Evolutionary conservation across 2,888 invertebrate species (phyloP), one percentile per base, ranked within the genome.

Genomic region (Melanchra persicariae): DNA sequence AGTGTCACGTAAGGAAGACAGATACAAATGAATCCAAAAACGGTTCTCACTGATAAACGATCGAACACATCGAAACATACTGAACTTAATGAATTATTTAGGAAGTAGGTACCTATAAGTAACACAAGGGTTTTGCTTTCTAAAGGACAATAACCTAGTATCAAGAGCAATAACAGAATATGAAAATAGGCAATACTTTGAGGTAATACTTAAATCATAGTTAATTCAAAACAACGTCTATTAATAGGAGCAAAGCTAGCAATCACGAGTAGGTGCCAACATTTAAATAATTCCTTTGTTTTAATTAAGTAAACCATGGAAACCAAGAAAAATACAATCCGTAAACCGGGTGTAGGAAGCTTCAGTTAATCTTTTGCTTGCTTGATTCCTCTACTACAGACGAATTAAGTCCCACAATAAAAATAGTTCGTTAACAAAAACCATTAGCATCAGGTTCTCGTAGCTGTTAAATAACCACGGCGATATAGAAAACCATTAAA

Each of bases 1-100:
- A 75, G 65, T 78, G 83, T 82, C 81, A 79, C 77, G 65, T 65
- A 74, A 73, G 70, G 69, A 34, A 62, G 87, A 87, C 88, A 79
- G 87, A 80, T 86, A 87, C 77, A 87, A 87, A 87, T 87, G 82
- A 82, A 77, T 85, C 81, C 68, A 75, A 81, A 84, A 81, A 74
- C 80, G 78, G 67, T 81, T 75, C 67, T 63, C 64, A 68, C 68
- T 84, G 86, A 82, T 85, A 84, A 87, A 84, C 79, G 84, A 87
- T 80, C 79, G 76, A 70, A 74, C 59, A 60, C 63, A 59, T 61
- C 70, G 60, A 47, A 58, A 69, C 69, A 71, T 71, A 63, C 54
- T 61, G 65, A 63, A 63, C 45, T 40, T 66, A 69, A 82, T 79
- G 71, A 77, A 75, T 66, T 63, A 30, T 54, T 65, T 58, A 40